A percentile compares a stretch with the other conserved stretches of the same genome.
Conservation (phyloP, 2,888 invertebrate genomes). For the Geophilus truncorum region DNA sequence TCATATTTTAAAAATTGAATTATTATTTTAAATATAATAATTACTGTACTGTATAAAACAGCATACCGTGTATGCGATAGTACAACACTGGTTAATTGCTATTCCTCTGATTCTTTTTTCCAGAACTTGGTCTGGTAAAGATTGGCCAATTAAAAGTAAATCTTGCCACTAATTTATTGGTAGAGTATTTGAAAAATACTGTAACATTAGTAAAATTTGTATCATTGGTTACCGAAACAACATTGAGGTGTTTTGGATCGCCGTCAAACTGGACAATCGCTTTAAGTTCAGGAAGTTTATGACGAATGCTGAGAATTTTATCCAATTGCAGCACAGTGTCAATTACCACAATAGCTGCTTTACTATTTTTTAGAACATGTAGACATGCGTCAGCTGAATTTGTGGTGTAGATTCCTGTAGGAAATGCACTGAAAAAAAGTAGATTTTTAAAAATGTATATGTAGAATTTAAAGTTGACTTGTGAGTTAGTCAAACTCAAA, state of each 20-base stretch:
- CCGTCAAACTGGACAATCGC: conserved; percentile 48
- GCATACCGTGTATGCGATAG: conserved; percentile 71
- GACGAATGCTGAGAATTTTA: conserved; percentile 43
- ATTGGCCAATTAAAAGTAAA: conserved; percentile 65
- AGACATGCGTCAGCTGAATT: conserved; percentile 80
- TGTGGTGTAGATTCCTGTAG: conserved; percentile 85
- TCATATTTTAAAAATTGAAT: conserved; percentile 42
- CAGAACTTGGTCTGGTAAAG: conserved; percentile 63
- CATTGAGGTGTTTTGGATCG: conserved; percentile 33
- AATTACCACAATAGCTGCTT: conserved; percentile 80
- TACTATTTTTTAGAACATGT: conserved; percentile 67
- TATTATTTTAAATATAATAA: not conserved
- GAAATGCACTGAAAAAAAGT: conserved; percentile 69
- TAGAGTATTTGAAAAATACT: not conserved
- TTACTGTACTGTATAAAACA: not conserved
- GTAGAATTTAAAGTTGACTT: too few species aligned
- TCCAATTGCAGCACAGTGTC: conserved; percentile 54
- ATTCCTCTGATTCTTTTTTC: conserved; percentile 63
- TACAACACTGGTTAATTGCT: conserved; percentile 76
- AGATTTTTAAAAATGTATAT: too few species aligned
- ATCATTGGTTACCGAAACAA: conserved; percentile 36
- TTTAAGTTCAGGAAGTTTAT: conserved; percentile 42
- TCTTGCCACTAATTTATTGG: conserved; percentile 66
- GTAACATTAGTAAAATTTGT: not conserved
- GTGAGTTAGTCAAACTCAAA: too few species aligned